Evolutionary conservation across 1,140 invertebrate genomes (phyloP).

Genomic region (Macrocentrus cingulum): DNA sequence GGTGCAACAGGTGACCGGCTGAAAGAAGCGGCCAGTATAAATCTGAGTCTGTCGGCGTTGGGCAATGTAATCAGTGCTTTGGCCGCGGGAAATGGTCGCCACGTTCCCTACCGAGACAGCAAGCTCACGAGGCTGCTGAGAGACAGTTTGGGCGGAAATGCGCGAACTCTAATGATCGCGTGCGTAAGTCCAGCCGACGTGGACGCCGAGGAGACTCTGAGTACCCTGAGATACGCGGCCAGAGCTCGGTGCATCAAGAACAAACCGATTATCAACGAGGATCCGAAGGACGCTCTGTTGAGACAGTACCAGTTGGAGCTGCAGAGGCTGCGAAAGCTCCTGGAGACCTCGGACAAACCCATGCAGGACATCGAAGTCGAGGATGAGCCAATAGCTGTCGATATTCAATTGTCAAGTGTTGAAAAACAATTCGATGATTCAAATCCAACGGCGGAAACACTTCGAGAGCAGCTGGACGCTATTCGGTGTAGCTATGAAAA

Average conservation of each 20-base stretch:
- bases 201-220: constrained; percentile 89
- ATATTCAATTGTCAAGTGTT: constrained; percentile 37
- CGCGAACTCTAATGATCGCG: constrained; percentile 92
- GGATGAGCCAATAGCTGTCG: neutral
- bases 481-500: constrained; percentile 43
- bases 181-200: constrained; percentile 87
- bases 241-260: constrained; percentile 93
- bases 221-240: constrained; percentile 83
- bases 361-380: constrained; percentile 26
- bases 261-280: constrained; percentile 88
- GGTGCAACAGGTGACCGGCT: constrained; percentile 83
- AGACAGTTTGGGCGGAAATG: constrained; percentile 91
- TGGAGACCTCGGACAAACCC: constrained; percentile 53
- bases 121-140: constrained; percentile 88
- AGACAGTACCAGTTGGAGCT: constrained; percentile 88
- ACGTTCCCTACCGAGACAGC: constrained; percentile 93
- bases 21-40: constrained; percentile 94
- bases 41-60: constrained; percentile 88
- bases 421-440: constrained; percentile 48
- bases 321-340: constrained; percentile 70
- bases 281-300: constrained; percentile 89
- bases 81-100: constrained; percentile 85
- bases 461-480: constrained; percentile 46
- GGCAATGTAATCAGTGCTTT: constrained; percentile 94
- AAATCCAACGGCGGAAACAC: constrained; percentile 43